Percentiles rank a stretch among this genome's conserved stretches.
phyloP scores from a whole-genome alignment of 2,113 vertebrate genomes.

The Corynorhinus townsendii region DNA sequence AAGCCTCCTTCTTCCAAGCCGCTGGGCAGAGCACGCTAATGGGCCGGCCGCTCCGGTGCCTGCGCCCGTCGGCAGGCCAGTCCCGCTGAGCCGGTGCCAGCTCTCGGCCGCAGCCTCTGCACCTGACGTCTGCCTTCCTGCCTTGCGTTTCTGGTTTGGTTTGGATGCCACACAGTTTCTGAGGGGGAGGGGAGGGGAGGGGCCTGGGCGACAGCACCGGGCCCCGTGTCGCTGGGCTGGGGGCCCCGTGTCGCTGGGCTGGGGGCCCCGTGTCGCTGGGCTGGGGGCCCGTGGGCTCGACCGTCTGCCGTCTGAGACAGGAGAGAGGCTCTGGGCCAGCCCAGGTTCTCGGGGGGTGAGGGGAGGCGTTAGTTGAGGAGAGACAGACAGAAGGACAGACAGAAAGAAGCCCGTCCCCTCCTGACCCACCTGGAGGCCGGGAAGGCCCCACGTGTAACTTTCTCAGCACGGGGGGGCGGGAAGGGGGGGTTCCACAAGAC shows the following conservation, averaged over 20 bases:
- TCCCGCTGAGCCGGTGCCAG: rapidly evolving
- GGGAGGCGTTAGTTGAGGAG: rapidly evolving
- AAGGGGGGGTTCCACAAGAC: no score
- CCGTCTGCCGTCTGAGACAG: rapidly evolving
- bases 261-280: not conserved
- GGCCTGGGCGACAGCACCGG: rapidly evolving
- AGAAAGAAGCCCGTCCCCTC: rapidly evolving
- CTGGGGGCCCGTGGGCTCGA: rapidly evolving
- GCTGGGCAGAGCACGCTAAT: not conserved
- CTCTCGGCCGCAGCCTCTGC: rapidly evolving
- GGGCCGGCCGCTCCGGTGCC: not conserved
- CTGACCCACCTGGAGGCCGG: no score
- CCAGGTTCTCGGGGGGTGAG: rapidly evolving
- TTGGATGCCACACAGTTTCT: rapidly evolving
- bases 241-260: not conserved
- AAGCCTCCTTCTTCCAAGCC: not conserved
- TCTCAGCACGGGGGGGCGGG: no score
- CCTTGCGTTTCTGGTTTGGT: rapidly evolving
- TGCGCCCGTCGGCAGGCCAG: rapidly evolving
- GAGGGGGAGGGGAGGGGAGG: no score
- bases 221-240: not conserved
- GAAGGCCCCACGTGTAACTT: no score
- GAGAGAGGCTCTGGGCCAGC: rapidly evolving
- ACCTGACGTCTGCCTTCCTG: rapidly evolving
- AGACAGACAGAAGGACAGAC: rapidly evolving